phyloP scores from a whole-genome alignment of 2,888 invertebrate genomes.

The Leptinotarsa tumamoca region DNA sequence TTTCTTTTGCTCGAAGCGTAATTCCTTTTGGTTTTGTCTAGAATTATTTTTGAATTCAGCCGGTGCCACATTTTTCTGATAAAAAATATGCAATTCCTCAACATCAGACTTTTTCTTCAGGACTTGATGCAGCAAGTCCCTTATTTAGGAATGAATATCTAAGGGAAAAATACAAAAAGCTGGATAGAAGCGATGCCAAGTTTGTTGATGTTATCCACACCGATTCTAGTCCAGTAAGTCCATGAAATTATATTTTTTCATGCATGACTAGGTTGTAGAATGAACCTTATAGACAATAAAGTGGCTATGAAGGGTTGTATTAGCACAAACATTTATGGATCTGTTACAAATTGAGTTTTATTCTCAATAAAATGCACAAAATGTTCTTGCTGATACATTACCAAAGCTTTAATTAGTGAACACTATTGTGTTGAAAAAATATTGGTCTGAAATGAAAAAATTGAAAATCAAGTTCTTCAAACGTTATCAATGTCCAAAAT shows the following conservation, averaged over 20 bases:
- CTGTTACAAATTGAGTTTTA: too few relatives aligned
- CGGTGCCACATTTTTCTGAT: too few relatives aligned
- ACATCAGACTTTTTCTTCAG: constrained; percentile 63
- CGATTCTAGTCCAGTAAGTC: constrained; percentile 69
- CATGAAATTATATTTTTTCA: background rate
- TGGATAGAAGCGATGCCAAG: constrained; percentile 73
- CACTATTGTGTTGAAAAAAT: too few relatives aligned
- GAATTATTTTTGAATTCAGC: too few relatives aligned
- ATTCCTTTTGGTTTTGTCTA: too few relatives aligned
- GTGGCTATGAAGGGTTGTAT: background rate
- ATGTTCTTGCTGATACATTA: too few relatives aligned
- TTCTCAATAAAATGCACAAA: too few relatives aligned
- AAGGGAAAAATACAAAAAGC: constrained; percentile 69
- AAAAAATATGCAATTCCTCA: too few relatives aligned
- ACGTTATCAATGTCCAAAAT: background rate
- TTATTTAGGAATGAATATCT: constrained; percentile 74
- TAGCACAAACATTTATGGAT: too few relatives aligned
- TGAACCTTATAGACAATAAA: background rate
- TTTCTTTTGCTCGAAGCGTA: too few relatives aligned
- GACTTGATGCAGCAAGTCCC: constrained; percentile 87
- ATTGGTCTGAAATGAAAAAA: too few relatives aligned
- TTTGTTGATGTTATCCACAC: constrained; percentile 79
- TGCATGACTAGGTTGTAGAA: background rate
- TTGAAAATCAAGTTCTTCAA: background rate
- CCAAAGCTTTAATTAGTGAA: too few relatives aligned